Evolutionary conservation across 2,797 vertebrate species (phyloP).

Genomic region (Trematomus bernacchii): DNA sequence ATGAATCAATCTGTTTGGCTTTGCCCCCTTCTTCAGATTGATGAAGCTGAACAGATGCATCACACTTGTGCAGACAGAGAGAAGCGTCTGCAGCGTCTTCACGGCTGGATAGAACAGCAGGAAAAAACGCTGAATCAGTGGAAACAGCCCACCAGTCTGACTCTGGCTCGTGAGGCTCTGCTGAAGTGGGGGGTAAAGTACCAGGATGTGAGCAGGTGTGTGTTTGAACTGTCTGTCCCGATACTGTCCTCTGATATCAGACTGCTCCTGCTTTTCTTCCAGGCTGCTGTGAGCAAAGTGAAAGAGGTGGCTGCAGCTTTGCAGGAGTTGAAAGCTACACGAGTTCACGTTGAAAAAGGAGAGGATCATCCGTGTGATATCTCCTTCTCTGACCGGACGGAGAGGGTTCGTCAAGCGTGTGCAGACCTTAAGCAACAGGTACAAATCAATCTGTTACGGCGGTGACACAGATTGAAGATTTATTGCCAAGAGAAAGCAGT

Average conservation of each 20-base stretch:
- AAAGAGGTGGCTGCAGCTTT: slow-evolving; percentile 77
- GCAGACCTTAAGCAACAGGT: slow-evolving; percentile 77
- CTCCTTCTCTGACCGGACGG: slow-evolving; percentile 54
- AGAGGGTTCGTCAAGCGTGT: slow-evolving; percentile 49
- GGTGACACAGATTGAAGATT: neutral
- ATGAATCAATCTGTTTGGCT: slow-evolving; percentile 15
- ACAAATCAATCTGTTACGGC: neutral
- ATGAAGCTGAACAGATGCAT: slow-evolving; percentile 82
- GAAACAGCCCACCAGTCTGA: slow-evolving; percentile 78
- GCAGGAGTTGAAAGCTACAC: slow-evolving; percentile 78
- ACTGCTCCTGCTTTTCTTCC: slow-evolving; percentile 17
- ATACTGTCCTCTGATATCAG: neutral
- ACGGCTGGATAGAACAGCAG: slow-evolving; percentile 83
- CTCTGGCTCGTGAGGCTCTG: slow-evolving; percentile 79
- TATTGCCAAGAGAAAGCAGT: neutral
- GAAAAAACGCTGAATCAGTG: slow-evolving; percentile 78
- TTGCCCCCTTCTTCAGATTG: slow-evolving; percentile 77
- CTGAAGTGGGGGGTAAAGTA: slow-evolving; percentile 87
- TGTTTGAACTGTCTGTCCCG: neutral
- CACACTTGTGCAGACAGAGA: slow-evolving; percentile 87
- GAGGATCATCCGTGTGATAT: slow-evolving; percentile 61
- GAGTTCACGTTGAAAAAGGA: slow-evolving; percentile 34
- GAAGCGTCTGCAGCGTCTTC: slow-evolving; percentile 80
- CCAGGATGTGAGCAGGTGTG: neutral
- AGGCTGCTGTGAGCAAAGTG: slow-evolving; percentile 86